Percentiles rank a stretch among this genome's conserved stretches.
Evolutionary conservation across 2,797 vertebrate species (phyloP).

Genomic region (Ptychadena robeensis): DNA sequence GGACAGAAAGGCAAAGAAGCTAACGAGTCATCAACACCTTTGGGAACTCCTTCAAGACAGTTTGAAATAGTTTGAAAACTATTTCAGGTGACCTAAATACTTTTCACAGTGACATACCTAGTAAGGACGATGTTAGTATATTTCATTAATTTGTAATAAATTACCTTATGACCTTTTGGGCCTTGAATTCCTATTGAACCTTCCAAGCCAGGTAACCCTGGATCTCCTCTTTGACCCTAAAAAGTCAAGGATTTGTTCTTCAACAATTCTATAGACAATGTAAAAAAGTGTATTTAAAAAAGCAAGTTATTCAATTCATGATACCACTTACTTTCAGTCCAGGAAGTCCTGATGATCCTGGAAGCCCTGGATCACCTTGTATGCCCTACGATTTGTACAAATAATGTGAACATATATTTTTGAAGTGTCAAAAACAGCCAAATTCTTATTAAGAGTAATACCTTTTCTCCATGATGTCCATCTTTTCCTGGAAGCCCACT

Average conservation of each 20-base stretch:
- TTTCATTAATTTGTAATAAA: neutral
- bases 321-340: conserved; percentile 42
- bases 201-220: conserved; percentile 71
- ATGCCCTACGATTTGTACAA: conserved; percentile 34
- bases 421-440: neutral
- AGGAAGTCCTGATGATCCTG: conserved; percentile 37
- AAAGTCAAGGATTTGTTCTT: neutral
- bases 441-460: conserved; percentile 32
- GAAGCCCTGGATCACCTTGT: conserved; percentile 34
- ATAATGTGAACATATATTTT: neutral
- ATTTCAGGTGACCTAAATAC: no score
- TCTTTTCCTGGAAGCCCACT: conserved; percentile 71
- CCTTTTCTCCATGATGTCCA: conserved; percentile 69
- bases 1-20: no score
- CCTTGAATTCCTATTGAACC: conserved; percentile 74
- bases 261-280: no score
- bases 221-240: conserved; percentile 74
- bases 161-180: conserved; percentile 80
- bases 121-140: no score
- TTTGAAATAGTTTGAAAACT: no score
- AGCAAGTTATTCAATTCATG: no score
- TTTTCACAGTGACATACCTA: no score
- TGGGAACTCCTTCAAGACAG: no score
- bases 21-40: no score
- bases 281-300: no score